Base-by-base conservation (phyloP, 2,113 vertebrate species). In the Alethe diademata region DNA sequence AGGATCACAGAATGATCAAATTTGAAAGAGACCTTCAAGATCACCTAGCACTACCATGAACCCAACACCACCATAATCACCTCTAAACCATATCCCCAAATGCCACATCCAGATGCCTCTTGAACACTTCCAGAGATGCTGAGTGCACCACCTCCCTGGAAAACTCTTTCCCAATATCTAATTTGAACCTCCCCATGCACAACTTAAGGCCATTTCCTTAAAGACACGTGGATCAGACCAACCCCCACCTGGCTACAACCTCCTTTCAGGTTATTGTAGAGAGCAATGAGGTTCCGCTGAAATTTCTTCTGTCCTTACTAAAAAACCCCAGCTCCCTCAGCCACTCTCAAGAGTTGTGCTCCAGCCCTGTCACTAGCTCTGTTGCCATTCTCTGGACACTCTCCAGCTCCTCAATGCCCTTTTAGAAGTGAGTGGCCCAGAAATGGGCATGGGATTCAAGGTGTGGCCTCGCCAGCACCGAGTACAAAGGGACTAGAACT, bases 401-500 rank as follows among this genome's bases (percentile, higher is more conserved):
- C 19, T 51, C 31, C 45, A 61, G 25, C 25, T 31, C 36, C 36
- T 61, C 45, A 61, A 35, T 61, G 33, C 24, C 31, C 31, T 70
- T 50, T 38, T 15, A 31, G 56, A 51, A 35, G 36, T 24, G 25
- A 70, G 19, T 1, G 20, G 25, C 20, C 12, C 47, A 71, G 36
- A 70, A 70, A 15, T 8, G 6, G 19, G 47, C 36, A 43, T 0
- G 3, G 13, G 16, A 43, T 51, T 61, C 20, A 51, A 35, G 16
- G 14, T 61, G 12, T 51, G 38, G 66, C 47, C 16, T 82, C 36
- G 43, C 36, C 20, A 61, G 25, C 10, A 26, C 6, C 0, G 0
- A 35, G 12, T 31, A 71, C 45, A 36, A 40, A 33, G 36, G 36
- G 31, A 43, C 13, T 31, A 61, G 33, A 58, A 25, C 25, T 25